Conservation (phyloP, 2,888 invertebrate species). For the Macropis europaea region DNA sequence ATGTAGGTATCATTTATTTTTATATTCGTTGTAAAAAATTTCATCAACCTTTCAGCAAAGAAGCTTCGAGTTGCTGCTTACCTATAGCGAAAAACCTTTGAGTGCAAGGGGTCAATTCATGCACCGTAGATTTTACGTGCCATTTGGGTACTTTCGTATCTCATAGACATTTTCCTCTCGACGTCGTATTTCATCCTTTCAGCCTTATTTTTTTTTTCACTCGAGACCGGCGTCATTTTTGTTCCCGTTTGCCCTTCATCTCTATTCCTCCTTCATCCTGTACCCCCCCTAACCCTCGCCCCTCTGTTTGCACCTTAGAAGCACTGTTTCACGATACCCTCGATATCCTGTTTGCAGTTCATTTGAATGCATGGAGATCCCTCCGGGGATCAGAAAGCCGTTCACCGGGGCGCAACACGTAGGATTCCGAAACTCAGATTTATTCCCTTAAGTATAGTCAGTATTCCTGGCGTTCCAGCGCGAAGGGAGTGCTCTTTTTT, state of each 20-base stretch:
- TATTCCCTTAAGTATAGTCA: slow-evolving; percentile 62
- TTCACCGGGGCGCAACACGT: slow-evolving; percentile 63
- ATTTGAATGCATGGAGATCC: slow-evolving; percentile 66
- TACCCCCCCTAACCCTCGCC: slow-evolving; percentile 2
- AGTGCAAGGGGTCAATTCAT: too few species aligned
- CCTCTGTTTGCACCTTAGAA: slow-evolving; percentile 6
- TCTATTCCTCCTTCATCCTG: slow-evolving; percentile 26
- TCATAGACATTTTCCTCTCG: background rate
- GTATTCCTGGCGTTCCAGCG: slow-evolving; percentile 35
- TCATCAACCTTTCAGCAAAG: too few species aligned
- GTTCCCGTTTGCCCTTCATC: slow-evolving; percentile 15
- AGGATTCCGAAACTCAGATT: slow-evolving; percentile 62
- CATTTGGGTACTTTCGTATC: background rate
- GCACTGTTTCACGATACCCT: slow-evolving; percentile 45
- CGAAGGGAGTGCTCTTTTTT: background rate
- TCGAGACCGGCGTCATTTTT: slow-evolving; percentile 1
- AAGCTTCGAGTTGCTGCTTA: too few species aligned
- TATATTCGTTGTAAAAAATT: too few species aligned
- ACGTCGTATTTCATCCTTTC: slow-evolving; percentile 7
- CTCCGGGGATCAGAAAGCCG: slow-evolving; percentile 56
- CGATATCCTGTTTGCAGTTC: slow-evolving; percentile 64
- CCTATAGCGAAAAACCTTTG: too few species aligned
- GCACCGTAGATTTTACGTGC: too few species aligned
- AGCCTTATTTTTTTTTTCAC: background rate
- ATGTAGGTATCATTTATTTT: too few species aligned